phyloP scores from a whole-genome alignment of 2,113 vertebrate species.

The Gymnorhina tibicen region DNA sequence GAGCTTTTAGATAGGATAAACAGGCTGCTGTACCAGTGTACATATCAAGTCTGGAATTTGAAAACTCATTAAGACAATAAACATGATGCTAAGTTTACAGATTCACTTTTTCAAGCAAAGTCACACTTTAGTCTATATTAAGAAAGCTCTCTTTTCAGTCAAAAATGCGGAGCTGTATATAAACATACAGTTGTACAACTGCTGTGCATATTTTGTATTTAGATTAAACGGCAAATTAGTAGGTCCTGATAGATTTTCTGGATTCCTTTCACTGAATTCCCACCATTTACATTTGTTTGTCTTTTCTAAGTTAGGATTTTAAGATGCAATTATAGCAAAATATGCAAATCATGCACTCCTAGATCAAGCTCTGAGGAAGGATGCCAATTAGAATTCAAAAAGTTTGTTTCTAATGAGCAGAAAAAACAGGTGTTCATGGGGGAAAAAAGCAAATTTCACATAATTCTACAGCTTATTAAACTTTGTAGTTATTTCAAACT shows the following conservation, averaged over 20 bases:
- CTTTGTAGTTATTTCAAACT: neutral
- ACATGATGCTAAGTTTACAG: slow-evolving; percentile 33
- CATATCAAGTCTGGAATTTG: neutral
- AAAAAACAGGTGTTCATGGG: neutral
- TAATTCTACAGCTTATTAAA: neutral
- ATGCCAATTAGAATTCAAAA: neutral
- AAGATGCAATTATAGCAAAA: neutral
- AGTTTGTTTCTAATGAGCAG: neutral
- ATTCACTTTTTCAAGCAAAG: slow-evolving; percentile 37
- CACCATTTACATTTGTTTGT: neutral
- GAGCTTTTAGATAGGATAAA: slow-evolving; percentile 17
- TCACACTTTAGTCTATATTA: slow-evolving; percentile 36
- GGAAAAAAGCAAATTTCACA: neutral
- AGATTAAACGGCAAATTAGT: slow-evolving; percentile 15
- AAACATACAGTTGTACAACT: slow-evolving; percentile 46
- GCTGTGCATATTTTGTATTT: neutral
- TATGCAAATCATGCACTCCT: neutral
- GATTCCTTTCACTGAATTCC: neutral
- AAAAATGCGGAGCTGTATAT: slow-evolving; percentile 12
- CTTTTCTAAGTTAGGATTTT: neutral
- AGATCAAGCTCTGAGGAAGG: neutral
- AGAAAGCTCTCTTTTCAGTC: slow-evolving; percentile 22
- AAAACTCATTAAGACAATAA: slow-evolving; percentile 56
- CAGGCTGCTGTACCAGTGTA: neutral
- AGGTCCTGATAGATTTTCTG: slow-evolving; percentile 5